Percentiles rank a stretch among this genome's conserved stretches.
phyloP scores from a whole-genome alignment of 2,113 vertebrate species.

The Eulemur macaco region DNA sequence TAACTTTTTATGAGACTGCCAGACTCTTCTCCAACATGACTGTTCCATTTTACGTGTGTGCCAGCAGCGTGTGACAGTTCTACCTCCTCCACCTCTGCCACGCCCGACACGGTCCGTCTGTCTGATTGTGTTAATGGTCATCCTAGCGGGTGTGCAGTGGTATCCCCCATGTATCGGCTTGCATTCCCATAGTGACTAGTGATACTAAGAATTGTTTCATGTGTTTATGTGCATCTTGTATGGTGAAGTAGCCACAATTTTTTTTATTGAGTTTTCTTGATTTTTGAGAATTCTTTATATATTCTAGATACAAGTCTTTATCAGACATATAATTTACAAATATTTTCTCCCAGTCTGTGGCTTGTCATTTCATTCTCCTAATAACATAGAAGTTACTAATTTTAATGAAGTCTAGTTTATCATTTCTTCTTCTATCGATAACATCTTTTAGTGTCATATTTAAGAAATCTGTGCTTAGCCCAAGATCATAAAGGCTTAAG shows the following conservation, averaged over 20 bases:
- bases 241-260: fast-evolving
- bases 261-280: not conserved
- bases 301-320: not conserved
- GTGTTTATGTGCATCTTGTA: not conserved
- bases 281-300: not conserved
- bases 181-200: not conserved
- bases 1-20: fast-evolving
- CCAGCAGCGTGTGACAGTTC: fast-evolving
- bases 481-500: not conserved
- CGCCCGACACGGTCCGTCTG: fast-evolving
- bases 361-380: not conserved
- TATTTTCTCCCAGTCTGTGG: fast-evolving
- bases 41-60: fast-evolving
- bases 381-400: not conserved
- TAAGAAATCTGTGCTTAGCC: not conserved
- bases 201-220: not conserved
- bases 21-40: fast-evolving
- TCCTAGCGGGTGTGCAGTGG: fast-evolving
- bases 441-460: fast-evolving
- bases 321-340: not conserved
- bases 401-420: not conserved
- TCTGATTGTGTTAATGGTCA: fast-evolving
- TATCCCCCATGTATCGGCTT: not conserved
- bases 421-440: fast-evolving
- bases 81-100: fast-evolving